Percentiles rank a stretch among this genome's conserved stretches.
Conservation (phyloP, 2,888 invertebrate genomes). For the Scaeva pyrastri region DNA sequence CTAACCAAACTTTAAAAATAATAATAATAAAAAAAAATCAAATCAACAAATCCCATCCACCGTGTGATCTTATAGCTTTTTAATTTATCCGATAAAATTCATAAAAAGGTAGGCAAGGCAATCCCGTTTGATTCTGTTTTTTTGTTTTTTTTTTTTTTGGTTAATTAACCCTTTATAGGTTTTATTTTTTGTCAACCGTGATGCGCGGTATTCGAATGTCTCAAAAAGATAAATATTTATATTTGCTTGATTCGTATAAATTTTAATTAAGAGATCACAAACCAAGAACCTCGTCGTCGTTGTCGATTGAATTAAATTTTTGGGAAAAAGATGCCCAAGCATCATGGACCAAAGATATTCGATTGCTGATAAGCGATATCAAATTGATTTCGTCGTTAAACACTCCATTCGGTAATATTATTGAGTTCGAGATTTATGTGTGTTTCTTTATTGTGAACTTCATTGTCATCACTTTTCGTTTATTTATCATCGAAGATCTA, state of each 20-base stretch:
- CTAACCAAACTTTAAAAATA: constrained; percentile 21
- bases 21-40: background rate
- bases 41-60: constrained; percentile 8
- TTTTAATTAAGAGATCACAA: constrained; percentile 62
- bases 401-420: constrained; percentile 50
- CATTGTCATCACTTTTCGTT: constrained; percentile 42
- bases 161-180: constrained; percentile 53
- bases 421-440: constrained; percentile 55
- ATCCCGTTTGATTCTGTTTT: constrained; percentile 38
- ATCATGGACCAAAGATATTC: constrained; percentile 53
- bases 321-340: constrained; percentile 13
- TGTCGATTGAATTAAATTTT: background rate
- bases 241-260: constrained; percentile 69
- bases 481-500: constrained; percentile 45
- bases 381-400: constrained; percentile 68
- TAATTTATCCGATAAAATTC: constrained; percentile 62
- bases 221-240: constrained; percentile 52
- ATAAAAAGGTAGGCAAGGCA: constrained; percentile 11
- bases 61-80: constrained; percentile 60
- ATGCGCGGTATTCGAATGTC: constrained; percentile 42
- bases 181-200: constrained; percentile 14
- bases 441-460: constrained; percentile 32
- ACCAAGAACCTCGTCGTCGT: constrained; percentile 1
- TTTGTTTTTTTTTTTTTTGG: background rate
- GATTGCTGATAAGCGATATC: constrained; percentile 55